A percentile compares a stretch with the other conserved stretches of the same genome.
phyloP scores from a whole-genome alignment of 2,113 vertebrate species.

The Dolichallabes microphthalmus region DNA sequence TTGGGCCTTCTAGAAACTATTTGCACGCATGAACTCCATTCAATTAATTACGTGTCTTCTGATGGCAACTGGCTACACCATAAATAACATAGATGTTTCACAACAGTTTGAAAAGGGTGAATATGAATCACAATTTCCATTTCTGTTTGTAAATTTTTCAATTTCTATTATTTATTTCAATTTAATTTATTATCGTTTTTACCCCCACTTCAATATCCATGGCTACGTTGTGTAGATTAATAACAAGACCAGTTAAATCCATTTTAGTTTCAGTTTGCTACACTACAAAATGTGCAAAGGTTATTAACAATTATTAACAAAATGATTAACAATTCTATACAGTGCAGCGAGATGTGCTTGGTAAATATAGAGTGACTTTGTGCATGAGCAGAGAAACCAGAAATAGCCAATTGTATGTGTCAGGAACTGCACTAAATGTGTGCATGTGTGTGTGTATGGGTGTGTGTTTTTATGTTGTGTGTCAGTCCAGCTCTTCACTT shows the following conservation, averaged over 20 bases:
- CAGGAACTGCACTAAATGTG: conserved; percentile 36
- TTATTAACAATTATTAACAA: not conserved
- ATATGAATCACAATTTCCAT: not conserved
- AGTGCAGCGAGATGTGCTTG: not conserved
- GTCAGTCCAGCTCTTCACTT: conserved; percentile 60
- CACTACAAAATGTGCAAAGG: not conserved
- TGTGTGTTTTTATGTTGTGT: not conserved
- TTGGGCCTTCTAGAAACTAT: not conserved
- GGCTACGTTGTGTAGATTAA: not conserved
- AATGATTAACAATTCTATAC: not conserved
- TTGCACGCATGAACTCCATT: not conserved
- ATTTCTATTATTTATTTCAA: not conserved
- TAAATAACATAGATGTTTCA: not conserved
- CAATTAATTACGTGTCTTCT: not conserved
- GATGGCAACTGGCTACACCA: not conserved
- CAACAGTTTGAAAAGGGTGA: not conserved
- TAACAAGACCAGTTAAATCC: not conserved
- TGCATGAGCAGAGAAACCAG: conserved; percentile 55
- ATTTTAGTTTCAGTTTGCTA: not conserved
- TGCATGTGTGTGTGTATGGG: conserved; percentile 15
- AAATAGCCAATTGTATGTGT: conserved; percentile 59
- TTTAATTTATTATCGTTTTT: not conserved
- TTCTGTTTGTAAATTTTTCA: not conserved
- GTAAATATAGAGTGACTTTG: conserved; percentile 46
- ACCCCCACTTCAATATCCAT: not conserved